phyloP scores from a whole-genome alignment of 2,888 invertebrate species.

The Malthinus flaveolus region DNA sequence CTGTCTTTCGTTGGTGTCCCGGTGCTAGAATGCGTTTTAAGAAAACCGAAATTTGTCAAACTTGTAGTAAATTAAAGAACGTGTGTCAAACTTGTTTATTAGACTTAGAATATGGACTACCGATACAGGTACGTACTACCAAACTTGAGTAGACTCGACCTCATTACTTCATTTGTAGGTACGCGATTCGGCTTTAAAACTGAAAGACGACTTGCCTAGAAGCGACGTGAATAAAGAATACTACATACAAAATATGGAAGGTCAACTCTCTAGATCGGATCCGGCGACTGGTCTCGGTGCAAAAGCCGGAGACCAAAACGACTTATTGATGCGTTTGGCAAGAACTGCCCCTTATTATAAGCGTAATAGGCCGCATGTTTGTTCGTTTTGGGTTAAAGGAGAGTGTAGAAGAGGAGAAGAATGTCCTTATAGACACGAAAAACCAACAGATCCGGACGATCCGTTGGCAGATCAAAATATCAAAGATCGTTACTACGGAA shows the following conservation, averaged over 20 bases:
- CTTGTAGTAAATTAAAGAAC: conserved; percentile 92
- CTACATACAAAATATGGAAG: conserved; percentile 89
- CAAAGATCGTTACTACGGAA: conserved; percentile 90
- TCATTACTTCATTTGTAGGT: conserved; percentile 54
- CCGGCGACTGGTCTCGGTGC: conserved; percentile 63
- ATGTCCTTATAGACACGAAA: conserved; percentile 94
- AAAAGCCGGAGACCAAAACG: conserved; percentile 77
- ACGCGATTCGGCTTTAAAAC: conserved; percentile 85
- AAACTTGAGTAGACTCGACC: neutral
- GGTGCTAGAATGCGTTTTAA: conserved; percentile 95
- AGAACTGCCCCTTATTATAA: conserved; percentile 95
- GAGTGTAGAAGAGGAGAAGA: conserved; percentile 96
- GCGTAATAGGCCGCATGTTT: conserved; percentile 92
- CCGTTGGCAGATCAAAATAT: conserved; percentile 96
- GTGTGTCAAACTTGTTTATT: conserved; percentile 95
- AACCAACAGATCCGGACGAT: conserved; percentile 96
- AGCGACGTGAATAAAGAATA: conserved; percentile 95
- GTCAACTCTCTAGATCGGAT: conserved; percentile 51
- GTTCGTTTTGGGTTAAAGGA: conserved; percentile 98
- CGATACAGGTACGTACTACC: conserved; percentile 65
- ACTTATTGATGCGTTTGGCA: conserved; percentile 84
- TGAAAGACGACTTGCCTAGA: conserved; percentile 88
- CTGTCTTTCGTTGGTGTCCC: conserved; percentile 96
- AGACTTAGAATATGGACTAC: conserved; percentile 89
- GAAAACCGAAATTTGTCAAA: conserved; percentile 96